Conservation (phyloP, 2,113 vertebrate genomes). For the Mus spicilegus region DNA sequence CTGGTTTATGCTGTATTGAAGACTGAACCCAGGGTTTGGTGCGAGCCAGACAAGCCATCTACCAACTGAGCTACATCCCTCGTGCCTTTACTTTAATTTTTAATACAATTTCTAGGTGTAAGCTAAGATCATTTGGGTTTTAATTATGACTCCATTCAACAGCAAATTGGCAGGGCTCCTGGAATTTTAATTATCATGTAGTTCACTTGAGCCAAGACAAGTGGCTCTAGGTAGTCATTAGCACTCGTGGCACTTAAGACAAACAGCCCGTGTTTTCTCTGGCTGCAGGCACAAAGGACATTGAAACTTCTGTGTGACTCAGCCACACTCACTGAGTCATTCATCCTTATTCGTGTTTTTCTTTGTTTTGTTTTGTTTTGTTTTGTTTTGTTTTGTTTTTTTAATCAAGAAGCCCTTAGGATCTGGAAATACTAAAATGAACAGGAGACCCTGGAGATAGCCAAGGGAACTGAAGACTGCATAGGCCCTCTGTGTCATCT, state of each 20-base stretch:
- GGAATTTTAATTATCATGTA: not conserved
- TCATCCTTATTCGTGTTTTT: not conserved
- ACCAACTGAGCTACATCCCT: not conserved
- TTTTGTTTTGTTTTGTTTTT: not conserved
- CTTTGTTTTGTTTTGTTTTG: not conserved
- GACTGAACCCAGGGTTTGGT: not conserved
- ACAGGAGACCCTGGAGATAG: not conserved
- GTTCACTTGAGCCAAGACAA: not conserved
- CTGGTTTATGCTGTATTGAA: not conserved
- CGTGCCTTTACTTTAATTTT: not conserved
- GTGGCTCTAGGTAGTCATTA: not conserved
- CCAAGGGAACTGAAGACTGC: not conserved
- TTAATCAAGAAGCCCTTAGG: not conserved
- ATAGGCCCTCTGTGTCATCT: not conserved
- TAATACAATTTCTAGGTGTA: slow-evolving; percentile 12
- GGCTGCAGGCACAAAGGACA: not conserved
- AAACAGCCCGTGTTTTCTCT: not conserved
- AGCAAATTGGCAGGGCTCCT: slow-evolving; percentile 3
- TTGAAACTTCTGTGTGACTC: not conserved
- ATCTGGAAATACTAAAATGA: not conserved
- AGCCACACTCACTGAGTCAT: not conserved
- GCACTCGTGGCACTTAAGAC: not conserved
- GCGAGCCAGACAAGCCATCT: no score
- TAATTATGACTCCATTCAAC: slow-evolving; percentile 6
- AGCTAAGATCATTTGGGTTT: slow-evolving; percentile 9